Conservation (phyloP, 2,113 vertebrate genomes). For the Fregata magnificens region DNA sequence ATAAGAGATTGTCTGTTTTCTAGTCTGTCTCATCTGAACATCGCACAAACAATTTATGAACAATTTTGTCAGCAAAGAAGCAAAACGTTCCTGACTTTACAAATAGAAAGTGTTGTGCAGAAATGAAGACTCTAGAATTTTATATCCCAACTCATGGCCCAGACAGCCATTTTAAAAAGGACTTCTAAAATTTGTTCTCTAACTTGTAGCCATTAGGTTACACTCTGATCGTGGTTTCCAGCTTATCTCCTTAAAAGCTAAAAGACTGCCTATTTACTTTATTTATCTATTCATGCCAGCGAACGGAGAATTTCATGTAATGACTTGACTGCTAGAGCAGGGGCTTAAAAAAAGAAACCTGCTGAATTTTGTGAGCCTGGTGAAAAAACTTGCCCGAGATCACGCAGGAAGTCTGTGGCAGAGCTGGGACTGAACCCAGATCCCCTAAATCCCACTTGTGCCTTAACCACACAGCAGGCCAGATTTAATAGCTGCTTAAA, state of each 20-base stretch:
- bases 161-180: not conserved
- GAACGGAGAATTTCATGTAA: not conserved
- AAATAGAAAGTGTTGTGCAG: not conserved
- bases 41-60: not conserved
- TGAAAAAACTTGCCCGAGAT: not conserved
- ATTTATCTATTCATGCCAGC: slow-evolving; percentile 42
- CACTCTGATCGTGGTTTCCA: not conserved
- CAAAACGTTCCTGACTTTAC: not conserved
- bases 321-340: not conserved
- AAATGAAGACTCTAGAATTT: not conserved
- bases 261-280: not conserved
- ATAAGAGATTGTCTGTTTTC: not conserved
- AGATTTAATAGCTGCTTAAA: slow-evolving; percentile 44
- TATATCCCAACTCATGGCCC: not conserved
- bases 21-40: not conserved
- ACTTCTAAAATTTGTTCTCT: not conserved
- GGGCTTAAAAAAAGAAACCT: not conserved
- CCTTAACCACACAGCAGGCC: not conserved
- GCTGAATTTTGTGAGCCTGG: not conserved
- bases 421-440: slow-evolving; percentile 24
- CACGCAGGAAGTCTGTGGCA: not conserved
- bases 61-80: not conserved
- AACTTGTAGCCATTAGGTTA: not conserved
- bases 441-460: slow-evolving; percentile 36
- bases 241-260: slow-evolving; percentile 31